Percentiles rank a stretch among this genome's conserved stretches.
Conservation (phyloP, 2,888 invertebrate species). For the Drosophila mayaguana region DNA sequence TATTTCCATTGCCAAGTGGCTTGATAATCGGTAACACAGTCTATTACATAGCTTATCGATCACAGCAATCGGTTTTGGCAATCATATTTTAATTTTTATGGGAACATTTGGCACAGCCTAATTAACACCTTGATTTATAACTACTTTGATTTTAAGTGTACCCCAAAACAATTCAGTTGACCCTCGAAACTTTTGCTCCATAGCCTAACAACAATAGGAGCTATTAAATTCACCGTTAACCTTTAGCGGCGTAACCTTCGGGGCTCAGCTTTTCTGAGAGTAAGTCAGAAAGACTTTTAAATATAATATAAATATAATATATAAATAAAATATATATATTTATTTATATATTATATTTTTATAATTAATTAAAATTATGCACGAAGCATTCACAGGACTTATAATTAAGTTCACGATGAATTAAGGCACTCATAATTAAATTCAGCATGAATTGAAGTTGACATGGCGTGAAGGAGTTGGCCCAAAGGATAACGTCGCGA, state of each 20-base stretch:
- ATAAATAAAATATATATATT: slow-evolving; percentile 8
- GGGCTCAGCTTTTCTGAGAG: not conserved
- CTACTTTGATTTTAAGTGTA: not conserved
- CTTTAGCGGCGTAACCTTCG: slow-evolving; percentile 16
- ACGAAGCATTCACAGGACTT: slow-evolving; percentile 11
- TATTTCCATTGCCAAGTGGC: no score
- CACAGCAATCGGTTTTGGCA: no score
- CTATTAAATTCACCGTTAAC: slow-evolving; percentile 7
- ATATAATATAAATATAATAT: slow-evolving; percentile 16
- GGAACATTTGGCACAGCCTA: no score
- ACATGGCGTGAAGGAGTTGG: slow-evolving; percentile 34
- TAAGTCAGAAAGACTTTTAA: slow-evolving; percentile 2
- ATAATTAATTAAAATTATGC: slow-evolving; percentile 53
- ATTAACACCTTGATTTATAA: not conserved
- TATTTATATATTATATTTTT: slow-evolving; percentile 23
- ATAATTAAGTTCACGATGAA: slow-evolving; percentile 67
- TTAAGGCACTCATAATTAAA: slow-evolving; percentile 63
- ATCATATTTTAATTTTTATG: no score
- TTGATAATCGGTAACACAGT: no score
- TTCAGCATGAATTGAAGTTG: slow-evolving; percentile 56
- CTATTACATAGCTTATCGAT: no score
- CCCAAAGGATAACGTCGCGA: slow-evolving; percentile 36
- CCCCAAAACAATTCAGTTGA: not conserved
- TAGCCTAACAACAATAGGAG: not conserved
- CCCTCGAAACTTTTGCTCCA: not conserved